Conservation (phyloP, 2,797 vertebrate species). For the Enteromius viviparus region DNA sequence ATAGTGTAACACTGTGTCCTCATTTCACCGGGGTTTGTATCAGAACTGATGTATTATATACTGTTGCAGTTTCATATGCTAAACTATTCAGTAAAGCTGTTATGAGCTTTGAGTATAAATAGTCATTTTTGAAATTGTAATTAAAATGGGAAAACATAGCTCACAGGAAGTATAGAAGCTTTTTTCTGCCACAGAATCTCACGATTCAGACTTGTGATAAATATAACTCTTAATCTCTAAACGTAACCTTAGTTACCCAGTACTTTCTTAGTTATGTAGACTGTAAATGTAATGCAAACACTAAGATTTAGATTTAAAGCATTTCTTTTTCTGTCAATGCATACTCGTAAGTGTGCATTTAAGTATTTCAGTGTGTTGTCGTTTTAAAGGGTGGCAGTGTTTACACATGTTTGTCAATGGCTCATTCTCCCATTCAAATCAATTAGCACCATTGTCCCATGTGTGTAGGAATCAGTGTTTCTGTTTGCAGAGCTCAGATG, state of each 20-base stretch:
- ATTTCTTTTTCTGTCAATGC: neutral
- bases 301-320: neutral
- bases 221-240: no score
- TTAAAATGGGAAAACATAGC: neutral
- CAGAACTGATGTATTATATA: neutral
- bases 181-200: neutral
- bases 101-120: neutral
- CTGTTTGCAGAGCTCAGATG: conserved; percentile 45
- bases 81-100: neutral
- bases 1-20: neutral
- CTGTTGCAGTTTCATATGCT: neutral
- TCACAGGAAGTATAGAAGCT: neutral
- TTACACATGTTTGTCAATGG: conserved; percentile 47
- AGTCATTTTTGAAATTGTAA: no score
- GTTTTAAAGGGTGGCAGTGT: conserved; percentile 41
- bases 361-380: neutral
- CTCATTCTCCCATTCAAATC: conserved; percentile 52
- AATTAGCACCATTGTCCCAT: conserved; percentile 49
- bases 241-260: neutral
- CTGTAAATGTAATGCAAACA: neutral
- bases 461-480: conserved; percentile 38
- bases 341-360: neutral
- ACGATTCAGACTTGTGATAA: no score
- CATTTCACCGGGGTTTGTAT: neutral
- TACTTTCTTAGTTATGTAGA: neutral